Percentiles rank a stretch among this genome's conserved stretches.
These are phyloP conservation scores for Caenorhabditis sp. DNA, from an alignment of 2,888 invertebrate genomes.

Conservation along the genomic window DNA sequence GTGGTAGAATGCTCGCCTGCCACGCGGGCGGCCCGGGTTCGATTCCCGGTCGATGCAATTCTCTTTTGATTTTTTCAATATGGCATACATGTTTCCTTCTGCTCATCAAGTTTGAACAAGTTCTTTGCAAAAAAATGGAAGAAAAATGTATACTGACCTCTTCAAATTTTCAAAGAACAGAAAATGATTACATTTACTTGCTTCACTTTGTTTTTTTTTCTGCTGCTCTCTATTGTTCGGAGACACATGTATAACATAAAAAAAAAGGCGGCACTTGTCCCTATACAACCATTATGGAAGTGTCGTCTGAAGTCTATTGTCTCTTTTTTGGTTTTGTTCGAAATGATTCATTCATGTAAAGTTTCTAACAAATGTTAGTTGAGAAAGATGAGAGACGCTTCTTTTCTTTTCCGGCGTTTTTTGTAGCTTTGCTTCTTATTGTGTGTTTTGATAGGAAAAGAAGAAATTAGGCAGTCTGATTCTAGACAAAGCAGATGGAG, in stretches of 20 bases:
- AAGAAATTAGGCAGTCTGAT: neutral
- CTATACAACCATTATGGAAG: slow-evolving; percentile 44
- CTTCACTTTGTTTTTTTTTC: slow-evolving; percentile 31
- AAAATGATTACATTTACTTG: slow-evolving; percentile 32
- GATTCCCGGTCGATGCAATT: slow-evolving; percentile 79
- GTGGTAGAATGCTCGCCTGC: slow-evolving; percentile 81
- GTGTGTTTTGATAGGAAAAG: slow-evolving; percentile 13
- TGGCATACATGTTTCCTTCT: no score
- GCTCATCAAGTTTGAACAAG: no score
- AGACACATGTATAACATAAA: neutral
- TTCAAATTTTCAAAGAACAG: slow-evolving; percentile 34
- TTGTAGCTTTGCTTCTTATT: neutral
- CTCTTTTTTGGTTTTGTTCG: slow-evolving; percentile 48
- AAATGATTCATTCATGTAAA: slow-evolving; percentile 58
- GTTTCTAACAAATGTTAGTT: slow-evolving; percentile 48
- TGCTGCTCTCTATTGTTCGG: neutral
- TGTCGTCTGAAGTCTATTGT: slow-evolving; percentile 45
- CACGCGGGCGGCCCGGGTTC: slow-evolving; percentile 81
- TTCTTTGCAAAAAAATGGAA: neutral
- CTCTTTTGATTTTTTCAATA: slow-evolving; percentile 51
- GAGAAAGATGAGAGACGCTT: neutral
- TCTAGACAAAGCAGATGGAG: neutral
- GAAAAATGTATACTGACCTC: slow-evolving; percentile 31
- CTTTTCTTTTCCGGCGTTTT: neutral
- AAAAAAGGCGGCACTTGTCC: slow-evolving; percentile 49